Base-by-base conservation (phyloP, 2,797 vertebrate species). In the Sphenodon punctatus region DNA sequence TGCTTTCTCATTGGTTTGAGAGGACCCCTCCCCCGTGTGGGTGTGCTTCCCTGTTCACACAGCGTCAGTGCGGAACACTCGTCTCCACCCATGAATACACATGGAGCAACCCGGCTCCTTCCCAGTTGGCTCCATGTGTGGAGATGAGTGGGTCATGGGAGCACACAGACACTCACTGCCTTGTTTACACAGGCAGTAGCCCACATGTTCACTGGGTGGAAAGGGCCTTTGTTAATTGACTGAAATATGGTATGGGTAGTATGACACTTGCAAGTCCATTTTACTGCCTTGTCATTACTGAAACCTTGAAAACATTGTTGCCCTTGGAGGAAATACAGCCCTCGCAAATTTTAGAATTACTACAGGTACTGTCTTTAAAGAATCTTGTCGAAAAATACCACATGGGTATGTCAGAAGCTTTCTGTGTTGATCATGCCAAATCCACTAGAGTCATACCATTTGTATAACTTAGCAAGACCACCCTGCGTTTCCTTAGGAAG, bases 401-500 rank as follows among this genome's bases (percentile, higher is more conserved):
- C 3, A 66, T 45, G 68, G 78, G 75, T 3, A n/a, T 82, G 9
- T 73, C 68, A 76, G 71, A 83, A 91, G 66, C 2, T 7, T 90
- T 86, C 16, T 85, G 36, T 19, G 55, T 38, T 34, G 67, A 90
- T 48, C 38, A 86, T 85, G 42, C 51, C 85, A 64, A 93, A 89
- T 11, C 1, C 22, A 69, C 61, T 71, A 84, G 66, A 36, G 32
- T 53, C 60, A 78, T 89, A 43, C 41, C 49, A 68, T 80, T 92
- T 89, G 88, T 88, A 84, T 84, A 91, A 89, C 75, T 69, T 65
- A 92, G 66, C 55, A 70, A 89, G 81, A 67, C 64, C 82, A 87
- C 81, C 78, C 63, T 89, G 66, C 93, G 73, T 88, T 95, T 94
- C 90, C 88, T 92, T 89, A 94, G 94, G 94, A 94, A 86, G 8